A percentile compares a stretch with the other conserved stretches of the same genome.
These are phyloP conservation scores for Saguinus midas DNA, from an alignment of 2,113 vertebrate genomes.

Conservation along the genomic window DNA sequence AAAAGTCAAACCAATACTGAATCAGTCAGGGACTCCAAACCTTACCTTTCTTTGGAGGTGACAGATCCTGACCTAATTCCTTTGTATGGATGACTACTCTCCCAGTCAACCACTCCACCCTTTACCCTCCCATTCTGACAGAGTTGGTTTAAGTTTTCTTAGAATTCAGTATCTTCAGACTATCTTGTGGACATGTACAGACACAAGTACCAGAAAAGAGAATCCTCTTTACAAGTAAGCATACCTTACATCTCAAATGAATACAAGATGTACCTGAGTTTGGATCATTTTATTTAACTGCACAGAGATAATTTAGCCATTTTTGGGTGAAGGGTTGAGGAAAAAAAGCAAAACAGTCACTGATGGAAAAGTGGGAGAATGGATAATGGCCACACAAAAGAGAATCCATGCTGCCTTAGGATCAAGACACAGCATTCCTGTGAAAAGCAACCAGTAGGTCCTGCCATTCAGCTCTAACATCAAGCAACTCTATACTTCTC, in stretches of 20 bases:
- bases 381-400: background rate
- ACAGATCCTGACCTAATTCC: background rate
- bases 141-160: background rate
- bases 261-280: background rate
- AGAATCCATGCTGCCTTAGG: background rate
- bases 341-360: background rate
- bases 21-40: background rate
- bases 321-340: background rate
- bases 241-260: background rate
- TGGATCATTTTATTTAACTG: slow-evolving; percentile 64
- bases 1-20: background rate
- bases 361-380: background rate
- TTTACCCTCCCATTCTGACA: background rate
- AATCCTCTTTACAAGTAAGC: slow-evolving; percentile 19
- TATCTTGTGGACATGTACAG: background rate
- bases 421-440: background rate
- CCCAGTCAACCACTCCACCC: background rate
- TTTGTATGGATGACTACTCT: background rate
- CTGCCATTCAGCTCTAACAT: background rate
- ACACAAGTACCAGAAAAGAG: background rate
- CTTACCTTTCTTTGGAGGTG: background rate
- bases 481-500: background rate
- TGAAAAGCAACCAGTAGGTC: background rate
- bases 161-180: background rate
- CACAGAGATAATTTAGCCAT: background rate